Evolutionary conservation across 2,888 invertebrate genomes (phyloP), one percentile per base, ranked within the genome.

Genomic region (Morpho helenor): DNA sequence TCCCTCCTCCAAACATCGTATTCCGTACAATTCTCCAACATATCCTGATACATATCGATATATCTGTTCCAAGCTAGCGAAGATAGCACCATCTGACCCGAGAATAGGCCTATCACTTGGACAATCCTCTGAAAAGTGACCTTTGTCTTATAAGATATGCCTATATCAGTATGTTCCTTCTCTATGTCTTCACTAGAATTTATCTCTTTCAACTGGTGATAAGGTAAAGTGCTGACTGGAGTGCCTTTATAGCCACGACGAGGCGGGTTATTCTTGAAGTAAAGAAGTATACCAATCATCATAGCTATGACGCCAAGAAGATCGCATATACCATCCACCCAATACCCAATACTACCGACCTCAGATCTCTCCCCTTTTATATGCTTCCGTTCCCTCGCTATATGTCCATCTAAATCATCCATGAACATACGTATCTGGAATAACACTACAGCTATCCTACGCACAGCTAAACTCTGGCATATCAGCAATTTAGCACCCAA

Each of bases 371-470:
- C 96, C 0, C 96, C 96, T 62, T 93, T 92, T 40, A 96, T 93
- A 74, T 96, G 92, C 71, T 94, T 94, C 57, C 95, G 92, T 39
- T 93, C 93, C 61, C 97, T 92, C 0, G 96, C 97, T 3, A 97
- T 95, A 72, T 96, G 95, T 0, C 97, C 97, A 72, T 97, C 97
- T 62, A 97, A 81, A 72, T 96, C 96, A 72, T 97, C 97, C 54
- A 97, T 79, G 84, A 96, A 96, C 66, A 96, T 95, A 66, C 97
- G 91, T 45, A 96, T 80, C 83, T 96, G 95, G 76, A 96, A 97
- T 22, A 97, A 76, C 2, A 96, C 80, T 0, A 96, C 94, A 0
- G 95, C 97, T 0, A 96, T 66, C 23, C 96, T 91, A 40, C 97
- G 90, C 31, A 93, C 93, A 3, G 93, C 91, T 10, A 97, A 79